Percentiles rank a stretch among this genome's conserved stretches.
Conservation (phyloP, 2,113 vertebrate genomes). For the Typhlomys cinereus region DNA sequence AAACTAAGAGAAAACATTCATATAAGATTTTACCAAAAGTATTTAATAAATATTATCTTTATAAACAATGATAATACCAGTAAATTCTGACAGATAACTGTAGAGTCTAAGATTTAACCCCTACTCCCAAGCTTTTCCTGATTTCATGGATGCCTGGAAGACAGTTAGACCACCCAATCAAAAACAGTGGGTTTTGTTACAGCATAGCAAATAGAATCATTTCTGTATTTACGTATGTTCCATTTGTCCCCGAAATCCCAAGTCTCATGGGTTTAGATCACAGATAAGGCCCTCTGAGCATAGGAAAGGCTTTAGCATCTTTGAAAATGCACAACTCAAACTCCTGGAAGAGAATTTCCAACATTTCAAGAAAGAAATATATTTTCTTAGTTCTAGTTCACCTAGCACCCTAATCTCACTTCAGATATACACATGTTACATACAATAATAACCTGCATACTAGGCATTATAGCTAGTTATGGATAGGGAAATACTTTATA, state of each 20-base stretch:
- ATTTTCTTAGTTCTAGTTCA: slow-evolving; percentile 16
- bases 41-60: not conserved
- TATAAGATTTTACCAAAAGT: not conserved
- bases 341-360: slow-evolving; percentile 43
- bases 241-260: too few relatives aligned
- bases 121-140: not conserved
- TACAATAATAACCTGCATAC: not conserved
- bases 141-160: not conserved
- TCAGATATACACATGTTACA: not conserved
- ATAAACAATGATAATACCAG: not conserved
- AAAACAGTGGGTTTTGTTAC: not conserved
- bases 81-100: not conserved
- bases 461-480: not conserved
- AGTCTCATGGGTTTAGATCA: not conserved
- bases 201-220: not conserved
- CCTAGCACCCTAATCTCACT: not conserved
- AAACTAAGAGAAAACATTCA: not conserved
- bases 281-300: not conserved
- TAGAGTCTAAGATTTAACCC: not conserved
- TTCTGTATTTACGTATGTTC: not conserved
- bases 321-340: not conserved
- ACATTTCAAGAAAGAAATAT: not conserved
- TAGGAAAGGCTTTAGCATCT: not conserved
- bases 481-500: not conserved
- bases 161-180: not conserved